Evolutionary conservation across 2,888 invertebrate species (phyloP).

Genomic region (Chrysolina oricalcia): DNA sequence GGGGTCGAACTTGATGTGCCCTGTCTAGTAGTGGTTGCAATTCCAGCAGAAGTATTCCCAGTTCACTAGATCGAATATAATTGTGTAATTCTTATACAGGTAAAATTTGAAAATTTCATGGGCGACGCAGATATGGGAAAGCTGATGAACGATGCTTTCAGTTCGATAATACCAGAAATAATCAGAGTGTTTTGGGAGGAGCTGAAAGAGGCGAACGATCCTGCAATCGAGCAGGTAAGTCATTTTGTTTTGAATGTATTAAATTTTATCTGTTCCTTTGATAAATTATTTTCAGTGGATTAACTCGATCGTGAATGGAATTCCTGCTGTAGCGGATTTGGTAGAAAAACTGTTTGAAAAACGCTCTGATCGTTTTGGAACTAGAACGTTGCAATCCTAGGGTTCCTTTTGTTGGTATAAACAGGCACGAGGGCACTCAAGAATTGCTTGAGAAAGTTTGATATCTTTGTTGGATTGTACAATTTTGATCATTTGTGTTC

Average conservation of each 20-base stretch:
- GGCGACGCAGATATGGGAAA: conserved; percentile 47
- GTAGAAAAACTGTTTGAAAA: neutral
- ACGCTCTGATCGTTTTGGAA: neutral
- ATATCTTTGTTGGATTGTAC: too few species aligned
- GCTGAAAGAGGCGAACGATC: conserved; percentile 44
- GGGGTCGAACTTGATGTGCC: too few species aligned
- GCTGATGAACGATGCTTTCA: conserved; percentile 45
- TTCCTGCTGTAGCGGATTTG: neutral
- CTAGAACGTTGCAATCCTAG: too few species aligned
- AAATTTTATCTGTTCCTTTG: neutral
- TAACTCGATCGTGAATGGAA: neutral
- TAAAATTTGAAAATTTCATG: conserved; percentile 49
- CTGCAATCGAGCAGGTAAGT: conserved; percentile 45
- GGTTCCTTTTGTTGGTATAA: too few species aligned
- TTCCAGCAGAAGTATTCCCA: too few species aligned
- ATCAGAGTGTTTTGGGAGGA: conserved; percentile 51
- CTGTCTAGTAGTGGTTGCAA: too few species aligned
- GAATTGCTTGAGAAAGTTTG: too few species aligned
- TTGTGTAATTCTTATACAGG: conserved; percentile 29
- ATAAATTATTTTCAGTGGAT: conserved; percentile 10
- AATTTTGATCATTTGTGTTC: too few species aligned
- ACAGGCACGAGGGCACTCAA: too few species aligned
- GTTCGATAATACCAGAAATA: conserved; percentile 44
- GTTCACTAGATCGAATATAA: neutral
- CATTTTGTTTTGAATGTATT: too few species aligned